Evolutionary conservation across 37 sponge, comb jelly and placozoan genomes (phyloP).

Genomic region (Eunapius fragilis): DNA sequence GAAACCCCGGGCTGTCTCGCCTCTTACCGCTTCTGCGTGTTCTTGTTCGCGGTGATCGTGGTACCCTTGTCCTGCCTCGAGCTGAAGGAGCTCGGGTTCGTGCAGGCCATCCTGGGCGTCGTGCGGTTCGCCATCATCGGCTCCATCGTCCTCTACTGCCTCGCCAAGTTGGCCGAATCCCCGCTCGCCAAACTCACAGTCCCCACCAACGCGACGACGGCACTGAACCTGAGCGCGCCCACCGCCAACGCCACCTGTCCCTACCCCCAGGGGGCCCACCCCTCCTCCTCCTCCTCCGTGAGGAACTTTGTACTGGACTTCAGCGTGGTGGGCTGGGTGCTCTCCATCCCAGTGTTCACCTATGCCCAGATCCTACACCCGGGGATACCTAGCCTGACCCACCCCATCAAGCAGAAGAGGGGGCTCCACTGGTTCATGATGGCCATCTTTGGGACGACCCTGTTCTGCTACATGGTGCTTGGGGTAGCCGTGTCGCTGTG

Average conservation of each 20-base stretch:
- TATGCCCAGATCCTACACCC: conserved; percentile 82
- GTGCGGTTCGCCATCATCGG: conserved; percentile 56
- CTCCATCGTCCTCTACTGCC: conserved; percentile 44
- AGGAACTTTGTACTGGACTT: background rate
- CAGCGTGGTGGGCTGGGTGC: conserved; percentile 63
- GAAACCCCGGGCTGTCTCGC: conserved; percentile 31
- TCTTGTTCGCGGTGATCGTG: conserved; percentile 66
- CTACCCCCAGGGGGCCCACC: background rate
- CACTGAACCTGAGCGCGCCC: background rate
- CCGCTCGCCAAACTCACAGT: background rate
- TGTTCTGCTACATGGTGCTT: conserved; percentile 59
- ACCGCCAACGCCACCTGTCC: background rate
- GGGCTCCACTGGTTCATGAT: conserved; percentile 49
- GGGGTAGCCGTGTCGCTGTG: conserved; percentile 82
- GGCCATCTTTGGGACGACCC: conserved; percentile 50
- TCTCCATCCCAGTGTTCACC: conserved; percentile 77
- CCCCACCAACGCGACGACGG: background rate
- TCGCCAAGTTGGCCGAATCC: background rate
- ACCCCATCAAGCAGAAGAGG: conserved; percentile 71
- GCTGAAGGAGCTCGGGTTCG: conserved; percentile 63
- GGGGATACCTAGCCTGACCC: conserved; percentile 75
- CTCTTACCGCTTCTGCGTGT: conserved; percentile 67
- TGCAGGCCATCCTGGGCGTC: conserved; percentile 61
- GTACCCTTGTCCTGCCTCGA: conserved; percentile 56
- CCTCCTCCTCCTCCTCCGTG: background rate